Percentiles rank a stretch among this genome's conserved stretches.
These are phyloP conservation scores for Drosophila fulvimacula DNA, from an alignment of 2,888 invertebrate species.

Conservation along the genomic window DNA sequence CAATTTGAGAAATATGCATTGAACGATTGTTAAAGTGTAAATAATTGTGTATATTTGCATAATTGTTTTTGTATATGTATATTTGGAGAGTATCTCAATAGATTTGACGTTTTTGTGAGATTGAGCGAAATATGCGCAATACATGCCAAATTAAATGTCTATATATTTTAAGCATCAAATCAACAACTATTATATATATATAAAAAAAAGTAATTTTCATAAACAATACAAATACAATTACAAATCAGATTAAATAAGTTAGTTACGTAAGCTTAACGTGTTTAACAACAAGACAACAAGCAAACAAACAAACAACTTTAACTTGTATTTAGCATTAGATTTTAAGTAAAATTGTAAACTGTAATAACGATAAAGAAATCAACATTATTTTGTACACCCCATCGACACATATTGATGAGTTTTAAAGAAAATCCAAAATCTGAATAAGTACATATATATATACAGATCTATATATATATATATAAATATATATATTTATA, in stretches of 20 bases:
- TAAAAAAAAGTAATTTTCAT: conserved; percentile 11
- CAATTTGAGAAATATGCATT: conserved; percentile 26
- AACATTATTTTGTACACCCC: conserved; percentile 66
- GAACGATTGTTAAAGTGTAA: conserved; percentile 38
- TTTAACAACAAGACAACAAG: conserved; percentile 40
- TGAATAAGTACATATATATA: conserved; percentile 26
- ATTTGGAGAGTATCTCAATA: conserved; percentile 48
- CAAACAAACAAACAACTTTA: conserved; percentile 31
- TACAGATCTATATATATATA: conserved; percentile 29
- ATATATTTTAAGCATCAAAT: conserved; percentile 66
- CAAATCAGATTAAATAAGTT: conserved; percentile 60
- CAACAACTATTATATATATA: conserved; percentile 59
- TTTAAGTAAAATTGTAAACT: conserved; percentile 45
- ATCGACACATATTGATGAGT: conserved; percentile 68
- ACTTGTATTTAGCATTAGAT: conserved; percentile 46
- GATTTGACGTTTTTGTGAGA: conserved; percentile 48
- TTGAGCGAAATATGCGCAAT: conserved; percentile 68
- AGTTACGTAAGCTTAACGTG: conserved; percentile 59
- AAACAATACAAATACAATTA: conserved; percentile 51
- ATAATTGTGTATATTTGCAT: conserved; percentile 53
- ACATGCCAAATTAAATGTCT: conserved; percentile 77
- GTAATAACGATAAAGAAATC: conserved; percentile 28
- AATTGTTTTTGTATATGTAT: conserved; percentile 52
- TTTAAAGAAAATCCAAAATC: conserved; percentile 52
- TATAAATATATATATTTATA: conserved; percentile 27